Evolutionary conservation across 2,113 vertebrate species (phyloP), one percentile per base, ranked within the genome.

Genomic region (Enhydra lutris): DNA sequence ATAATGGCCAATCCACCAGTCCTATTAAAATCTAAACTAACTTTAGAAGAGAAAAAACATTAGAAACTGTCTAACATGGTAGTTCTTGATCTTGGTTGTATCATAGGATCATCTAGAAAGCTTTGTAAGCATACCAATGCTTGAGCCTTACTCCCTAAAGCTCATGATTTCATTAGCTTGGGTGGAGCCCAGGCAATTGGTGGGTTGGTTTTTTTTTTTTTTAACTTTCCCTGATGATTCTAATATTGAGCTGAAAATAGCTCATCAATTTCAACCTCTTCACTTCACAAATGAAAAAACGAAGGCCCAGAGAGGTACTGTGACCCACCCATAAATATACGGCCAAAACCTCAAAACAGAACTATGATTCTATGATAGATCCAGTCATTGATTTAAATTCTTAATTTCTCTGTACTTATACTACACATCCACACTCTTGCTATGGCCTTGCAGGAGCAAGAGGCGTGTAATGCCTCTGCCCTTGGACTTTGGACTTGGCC

Each of bases 1-100:
- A 26, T 86, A 0, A 67, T 24, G 47, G 76, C 31, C 69, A 55
- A 61, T 20, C 26, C 61, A 76, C 14, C 4, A 63, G 36, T 29
- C 6, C 26, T 31, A 55, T 71, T 63, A 67, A 39, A 80, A 67
- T 36, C 29, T 45, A 42, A 90, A 71, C 13, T 39, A 67, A 34
- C 31, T 89, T 92, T 79, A 61, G n/a, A 87, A 50, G 26, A 45
- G 36, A 78, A 78, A 23, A 74, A 91, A 67, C 42, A 34, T 82
- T 50, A 31, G 50, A 90, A 94, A 74, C 23, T 14, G 47, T 34
- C 23, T 31, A 79, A 80, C 14, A 17, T 3, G 52, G 61, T 15
- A 10, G 14, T 42, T 57, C 63, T 29, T 34, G 36, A 36, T 71
- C 50, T 14, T 45, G 7, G 5, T 6, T 39, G 10, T 39, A 61